Base-by-base conservation (phyloP, 1,140 invertebrate genomes). In the Bombus superbus region DNA sequence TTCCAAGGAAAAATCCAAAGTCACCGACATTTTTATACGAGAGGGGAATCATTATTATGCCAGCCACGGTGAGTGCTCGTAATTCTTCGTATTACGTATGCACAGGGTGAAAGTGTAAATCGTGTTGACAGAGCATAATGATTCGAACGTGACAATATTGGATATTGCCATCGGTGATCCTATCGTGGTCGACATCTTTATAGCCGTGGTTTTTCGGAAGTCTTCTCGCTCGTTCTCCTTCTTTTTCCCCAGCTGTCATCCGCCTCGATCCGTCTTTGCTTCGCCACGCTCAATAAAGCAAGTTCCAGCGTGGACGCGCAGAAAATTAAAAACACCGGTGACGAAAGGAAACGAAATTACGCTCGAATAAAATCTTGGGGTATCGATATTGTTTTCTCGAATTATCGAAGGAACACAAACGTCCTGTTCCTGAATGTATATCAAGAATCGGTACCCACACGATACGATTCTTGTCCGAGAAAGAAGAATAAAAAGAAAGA, bases 81-180 rank as follows among this genome's bases (percentile, higher is more conserved):
- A 90, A 91, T 86, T 91, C 89, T 91, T 85, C 83, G 68, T 86
- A 89, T 82, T 88, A 88, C 87, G 82, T 83, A 88, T 83, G 86
- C 86, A 80, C 83, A 59, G 71, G 79, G 82, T 81, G 83, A 83
- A 82, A 88, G 86, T 87, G 89, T 90, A 90, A 91, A 91, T 91
- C 84, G 85, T 88, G 80, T 87, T 86, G 90, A 82, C 83, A 86
- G 69, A 80, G 66, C 86, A 91, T 91, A 90, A 91, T 90, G 90
- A 89, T 89, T 89, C 66, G 87, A 40, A 89, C 90, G 89, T 91
- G 90, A 91, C 88, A 77, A 86, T 91, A 91, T 91, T 89, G 75
- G 79, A 85, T 76, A 87, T 88, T 85, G 84, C 32, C n/a, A 15
- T 32, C 88, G 71, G 83, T 83, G 40, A 82, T 83, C 85, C 44